Base-by-base conservation (phyloP, 2,113 vertebrate genomes). In the Lates calcarifer region DNA sequence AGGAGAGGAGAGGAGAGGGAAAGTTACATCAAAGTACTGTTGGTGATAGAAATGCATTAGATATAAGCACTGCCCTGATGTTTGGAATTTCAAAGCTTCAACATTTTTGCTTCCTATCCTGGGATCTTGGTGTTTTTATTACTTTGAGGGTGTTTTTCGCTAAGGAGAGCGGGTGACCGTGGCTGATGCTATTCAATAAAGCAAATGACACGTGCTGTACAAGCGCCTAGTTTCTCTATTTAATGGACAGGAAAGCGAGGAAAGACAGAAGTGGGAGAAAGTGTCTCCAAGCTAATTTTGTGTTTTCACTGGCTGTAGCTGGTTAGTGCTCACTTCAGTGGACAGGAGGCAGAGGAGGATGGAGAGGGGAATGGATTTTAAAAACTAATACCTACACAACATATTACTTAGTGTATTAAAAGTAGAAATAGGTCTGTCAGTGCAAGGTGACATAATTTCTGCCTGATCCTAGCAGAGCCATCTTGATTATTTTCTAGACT, bases 21-120 rank as follows among this genome's bases (percentile, higher is more conserved):
- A 85, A 77, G 88, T 80, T 66, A 74, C 89, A 89, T 92, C 87
- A 88, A 90, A 88, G 89, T 83, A 64, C 80, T 76, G 83, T 61
- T 85, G 86, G 73, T 73, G 80, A 83, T 86, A 66, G 86, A 75
- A 87, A 91, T 74, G 83, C 82, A 81, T 85, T 72, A 86, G 89
- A 87, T 79, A 81, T 74, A 83, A 86, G 85, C 71, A 20, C 53
- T 43, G 45, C 63, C 79, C 74, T 77, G 70, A 91, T 87, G 79
- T 87, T 88, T 67, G 72, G 65, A 71, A 85, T 88, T 88, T 89
- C 85, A 91, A 89, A 90, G 88, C 77, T 49, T 66, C 11, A 1
- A 73, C 43, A 28, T 70, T 64, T 74, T 53, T 51, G 22, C 81
- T 64, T 73, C 74, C 65, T 74, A 67, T 82, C 82, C 75, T 39